Evolutionary conservation across 2,888 invertebrate genomes (phyloP).

Genomic region (Ypsolopha sequella): DNA sequence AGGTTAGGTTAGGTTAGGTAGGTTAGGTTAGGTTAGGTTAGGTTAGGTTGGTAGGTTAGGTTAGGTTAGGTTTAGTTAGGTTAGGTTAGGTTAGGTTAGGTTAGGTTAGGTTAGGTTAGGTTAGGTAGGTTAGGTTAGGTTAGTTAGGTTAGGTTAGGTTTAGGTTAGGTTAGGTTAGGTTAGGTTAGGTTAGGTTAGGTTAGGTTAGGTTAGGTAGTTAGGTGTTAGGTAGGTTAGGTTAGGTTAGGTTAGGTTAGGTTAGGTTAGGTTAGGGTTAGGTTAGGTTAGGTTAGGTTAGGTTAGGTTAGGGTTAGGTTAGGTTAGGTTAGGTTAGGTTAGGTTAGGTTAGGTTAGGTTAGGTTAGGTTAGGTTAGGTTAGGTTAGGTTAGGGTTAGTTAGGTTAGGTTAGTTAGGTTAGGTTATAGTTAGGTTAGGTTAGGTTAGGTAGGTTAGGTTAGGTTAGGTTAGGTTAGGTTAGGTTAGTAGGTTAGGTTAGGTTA

Average conservation of each 20-base stretch:
- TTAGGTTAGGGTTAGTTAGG: constrained; percentile 15
- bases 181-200: constrained; percentile 14
- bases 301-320: constrained; percentile 5
- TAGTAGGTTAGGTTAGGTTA: constrained; percentile 15
- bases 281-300: no score
- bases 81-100: constrained; percentile 12
- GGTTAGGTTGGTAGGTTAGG: constrained; percentile 14
- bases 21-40: constrained; percentile 15
- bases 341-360: constrained; percentile 15
- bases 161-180: constrained; percentile 19
- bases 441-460: constrained; percentile 16
- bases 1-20: constrained; percentile 11
- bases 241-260: constrained; percentile 15
- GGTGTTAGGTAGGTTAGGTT: constrained; percentile 12
- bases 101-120: constrained; percentile 10
- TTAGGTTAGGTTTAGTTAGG: constrained; percentile 13
- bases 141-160: constrained; percentile 15
- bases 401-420: constrained; percentile 15
- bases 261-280: constrained; percentile 3
- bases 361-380: constrained; percentile 16
- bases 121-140: constrained; percentile 7
- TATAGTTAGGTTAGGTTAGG: constrained; percentile 15
- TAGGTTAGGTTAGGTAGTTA: constrained; percentile 10
- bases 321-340: constrained; percentile 15
- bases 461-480: constrained; percentile 11